These are phyloP conservation scores for Parascotia fuliginaria DNA, from an alignment of 2,888 invertebrate species.

Conservation along the genomic window DNA sequence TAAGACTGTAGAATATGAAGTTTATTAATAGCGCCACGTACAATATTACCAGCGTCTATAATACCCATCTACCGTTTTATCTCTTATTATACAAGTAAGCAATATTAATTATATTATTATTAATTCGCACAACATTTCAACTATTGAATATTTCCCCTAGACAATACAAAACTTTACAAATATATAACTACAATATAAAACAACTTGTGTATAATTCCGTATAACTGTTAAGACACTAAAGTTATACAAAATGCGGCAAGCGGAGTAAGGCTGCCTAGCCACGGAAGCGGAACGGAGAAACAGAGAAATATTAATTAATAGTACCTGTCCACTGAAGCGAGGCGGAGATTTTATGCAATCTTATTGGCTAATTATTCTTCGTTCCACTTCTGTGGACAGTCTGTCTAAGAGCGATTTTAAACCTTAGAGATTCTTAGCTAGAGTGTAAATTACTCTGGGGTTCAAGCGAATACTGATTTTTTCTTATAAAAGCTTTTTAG, in stretches of 20 bases:
- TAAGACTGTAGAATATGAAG: too few species aligned
- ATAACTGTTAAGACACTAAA: conserved; percentile 22
- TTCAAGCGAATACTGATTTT: conserved; percentile 5
- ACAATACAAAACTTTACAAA: conserved; percentile 38
- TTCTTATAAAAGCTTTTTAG: conserved; percentile 1
- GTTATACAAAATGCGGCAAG: conserved; percentile 25
- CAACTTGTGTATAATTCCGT: conserved; percentile 43
- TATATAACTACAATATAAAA: conserved; percentile 40
- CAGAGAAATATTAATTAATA: too few species aligned
- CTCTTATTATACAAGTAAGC: too few species aligned
- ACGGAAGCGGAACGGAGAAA: too few species aligned
- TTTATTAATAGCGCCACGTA: too few species aligned
- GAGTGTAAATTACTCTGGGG: conserved; percentile 26
- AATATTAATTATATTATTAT: not conserved
- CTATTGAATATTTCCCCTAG: conserved; percentile 26
- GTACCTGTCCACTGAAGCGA: too few species aligned
- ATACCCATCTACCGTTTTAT: too few species aligned
- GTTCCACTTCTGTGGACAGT: too few species aligned
- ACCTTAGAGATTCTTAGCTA: conserved; percentile 36
- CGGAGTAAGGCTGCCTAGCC: too few species aligned
- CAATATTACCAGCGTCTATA: too few species aligned
- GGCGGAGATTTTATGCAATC: too few species aligned
- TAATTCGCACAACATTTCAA: conserved; percentile 2
- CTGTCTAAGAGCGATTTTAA: conserved; percentile 31
- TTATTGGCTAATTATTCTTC: too few species aligned